These are phyloP conservation scores for Salminus brasiliensis DNA, from an alignment of 2,113 vertebrate species.

Conservation along the genomic window DNA sequence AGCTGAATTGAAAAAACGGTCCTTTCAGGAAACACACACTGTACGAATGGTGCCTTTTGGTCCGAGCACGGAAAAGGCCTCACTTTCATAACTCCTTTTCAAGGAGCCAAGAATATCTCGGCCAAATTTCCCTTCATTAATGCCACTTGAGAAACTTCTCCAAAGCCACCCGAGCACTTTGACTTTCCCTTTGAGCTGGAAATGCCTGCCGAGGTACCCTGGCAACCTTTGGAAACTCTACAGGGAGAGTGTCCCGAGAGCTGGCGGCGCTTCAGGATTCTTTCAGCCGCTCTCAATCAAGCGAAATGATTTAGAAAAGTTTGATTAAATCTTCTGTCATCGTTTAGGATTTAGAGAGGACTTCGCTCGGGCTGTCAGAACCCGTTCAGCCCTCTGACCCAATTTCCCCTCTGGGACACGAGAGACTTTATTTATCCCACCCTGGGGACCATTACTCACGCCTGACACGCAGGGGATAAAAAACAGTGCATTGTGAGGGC, in stretches of 20 bases:
- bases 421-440: slow-evolving; percentile 36
- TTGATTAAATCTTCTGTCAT: slow-evolving; percentile 53
- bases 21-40: background rate
- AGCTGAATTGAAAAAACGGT: background rate
- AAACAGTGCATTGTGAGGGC: slow-evolving; percentile 3
- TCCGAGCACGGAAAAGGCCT: background rate
- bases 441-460: slow-evolving; percentile 40
- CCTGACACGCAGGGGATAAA: slow-evolving; percentile 25
- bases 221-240: slow-evolving; percentile 33
- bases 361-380: slow-evolving; percentile 23
- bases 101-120: background rate
- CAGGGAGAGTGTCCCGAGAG: slow-evolving; percentile 2
- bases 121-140: slow-evolving; percentile 25
- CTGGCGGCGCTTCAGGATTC: background rate
- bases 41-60: background rate
- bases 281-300: background rate
- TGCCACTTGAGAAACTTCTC: slow-evolving; percentile 29
- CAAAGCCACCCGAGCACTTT: slow-evolving; percentile 16
- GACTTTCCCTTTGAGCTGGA: slow-evolving; percentile 22
- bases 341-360: slow-evolving; percentile 13
- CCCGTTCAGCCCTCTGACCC: slow-evolving; percentile 15
- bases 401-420: slow-evolving; percentile 35
- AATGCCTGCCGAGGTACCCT: slow-evolving; percentile 14
- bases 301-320: slow-evolving; percentile 33
- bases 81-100: slow-evolving; percentile 4